These are phyloP conservation scores for Xyrauchen texanus DNA, from an alignment of 2,113 vertebrate species.

Conservation along the genomic window DNA sequence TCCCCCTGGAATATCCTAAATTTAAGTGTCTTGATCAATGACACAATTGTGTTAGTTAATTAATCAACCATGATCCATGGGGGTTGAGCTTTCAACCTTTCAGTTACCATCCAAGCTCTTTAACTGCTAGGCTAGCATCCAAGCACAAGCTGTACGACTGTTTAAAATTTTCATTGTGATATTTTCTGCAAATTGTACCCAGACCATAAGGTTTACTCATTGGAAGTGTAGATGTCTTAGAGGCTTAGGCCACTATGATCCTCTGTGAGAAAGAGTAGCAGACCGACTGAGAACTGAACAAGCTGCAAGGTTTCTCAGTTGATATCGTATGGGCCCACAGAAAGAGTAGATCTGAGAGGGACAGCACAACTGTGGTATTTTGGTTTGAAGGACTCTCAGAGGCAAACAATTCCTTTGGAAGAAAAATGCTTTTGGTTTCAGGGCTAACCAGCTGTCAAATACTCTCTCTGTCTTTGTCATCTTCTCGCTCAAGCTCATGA, in stretches of 20 bases:
- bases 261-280: not conserved
- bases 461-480: not conserved
- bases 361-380: not conserved
- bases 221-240: not conserved
- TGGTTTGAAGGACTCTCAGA: conserved; percentile 5
- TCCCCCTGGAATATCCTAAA: no score
- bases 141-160: not conserved
- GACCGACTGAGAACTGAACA: not conserved
- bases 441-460: not conserved
- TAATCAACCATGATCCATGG: no score
- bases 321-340: not conserved
- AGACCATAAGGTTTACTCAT: not conserved
- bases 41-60: not conserved
- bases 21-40: not conserved
- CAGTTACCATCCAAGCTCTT: not conserved
- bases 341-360: not conserved
- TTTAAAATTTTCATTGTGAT: not conserved
- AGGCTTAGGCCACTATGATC: not conserved
- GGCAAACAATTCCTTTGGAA: not conserved
- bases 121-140: not conserved
- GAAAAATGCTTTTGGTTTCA: conserved; percentile 13
- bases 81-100: not conserved
- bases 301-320: conserved; percentile 4
- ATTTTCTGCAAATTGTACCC: not conserved
- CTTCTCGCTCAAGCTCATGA: not conserved